Evolutionary conservation across 1,140 invertebrate species (phyloP).

Genomic region (Panagrolaimus sp.): DNA sequence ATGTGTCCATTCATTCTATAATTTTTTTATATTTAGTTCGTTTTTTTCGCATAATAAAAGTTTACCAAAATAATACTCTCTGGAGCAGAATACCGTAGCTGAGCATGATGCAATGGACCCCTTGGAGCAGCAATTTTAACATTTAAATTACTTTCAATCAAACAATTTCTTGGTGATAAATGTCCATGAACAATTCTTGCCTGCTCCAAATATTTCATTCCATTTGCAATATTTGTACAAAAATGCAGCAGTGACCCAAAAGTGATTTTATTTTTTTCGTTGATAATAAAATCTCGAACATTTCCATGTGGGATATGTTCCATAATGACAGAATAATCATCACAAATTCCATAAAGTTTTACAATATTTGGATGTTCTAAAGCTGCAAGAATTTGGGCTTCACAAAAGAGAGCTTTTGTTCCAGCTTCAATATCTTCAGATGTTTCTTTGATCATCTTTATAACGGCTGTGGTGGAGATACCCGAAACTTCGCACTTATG

Average conservation of each 20-base stretch:
- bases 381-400: conserved; percentile 15
- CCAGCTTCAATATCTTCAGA: conserved; percentile 22
- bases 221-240: conserved; percentile 29
- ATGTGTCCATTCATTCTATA: conserved; percentile 37
- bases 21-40: conserved; percentile 6
- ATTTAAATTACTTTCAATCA: conserved; percentile 22
- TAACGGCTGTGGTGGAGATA: not conserved
- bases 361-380: conserved; percentile 23
- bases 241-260: conserved; percentile 18
- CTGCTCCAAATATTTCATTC: conserved; percentile 30
- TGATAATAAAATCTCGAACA: conserved; percentile 18
- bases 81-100: conserved; percentile 33
- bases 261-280: conserved; percentile 5
- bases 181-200: conserved; percentile 37
- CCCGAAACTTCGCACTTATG: not conserved
- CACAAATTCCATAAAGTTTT: conserved; percentile 29
- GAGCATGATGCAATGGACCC: conserved; percentile 39
- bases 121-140: conserved; percentile 27
- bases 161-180: conserved; percentile 32
- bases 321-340: conserved; percentile 31
- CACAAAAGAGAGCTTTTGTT: conserved; percentile 25
- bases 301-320: conserved; percentile 27
- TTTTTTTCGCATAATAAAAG: not conserved
- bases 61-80: conserved; percentile 40
- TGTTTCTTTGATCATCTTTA: conserved; percentile 23